A percentile compares a stretch with the other conserved stretches of the same genome.
phyloP scores from a whole-genome alignment of 1,140 invertebrate species.

The Drosophila chauvacae region DNA sequence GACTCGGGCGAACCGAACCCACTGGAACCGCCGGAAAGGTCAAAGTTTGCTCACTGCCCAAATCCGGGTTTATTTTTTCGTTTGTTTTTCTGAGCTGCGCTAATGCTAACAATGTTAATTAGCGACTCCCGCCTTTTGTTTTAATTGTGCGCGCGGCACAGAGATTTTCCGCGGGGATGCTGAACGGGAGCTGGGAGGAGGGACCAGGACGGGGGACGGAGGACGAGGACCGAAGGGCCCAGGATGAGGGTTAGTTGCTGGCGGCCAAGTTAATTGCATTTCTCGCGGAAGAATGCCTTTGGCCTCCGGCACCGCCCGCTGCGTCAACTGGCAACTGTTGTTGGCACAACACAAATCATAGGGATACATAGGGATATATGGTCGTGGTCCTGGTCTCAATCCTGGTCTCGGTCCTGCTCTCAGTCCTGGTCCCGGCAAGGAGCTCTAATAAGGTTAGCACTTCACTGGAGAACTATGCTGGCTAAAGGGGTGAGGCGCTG shows the following conservation, averaged over 20 bases:
- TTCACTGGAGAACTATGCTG: slow-evolving; percentile 66
- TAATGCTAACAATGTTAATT: slow-evolving; percentile 68
- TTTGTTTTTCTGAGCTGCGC: slow-evolving; percentile 21
- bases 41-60: slow-evolving; percentile 38
- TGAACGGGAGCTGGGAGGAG: background rate
- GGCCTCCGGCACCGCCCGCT: slow-evolving; percentile 40
- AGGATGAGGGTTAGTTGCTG: slow-evolving; percentile 33
- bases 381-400: background rate
- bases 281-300: slow-evolving; percentile 70
- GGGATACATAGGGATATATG: slow-evolving; percentile 18
- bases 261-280: slow-evolving; percentile 72
- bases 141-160: slow-evolving; percentile 45
- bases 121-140: slow-evolving; percentile 52
- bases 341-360: slow-evolving; percentile 79
- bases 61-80: slow-evolving; percentile 10
- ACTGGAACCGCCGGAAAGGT: slow-evolving; percentile 18
- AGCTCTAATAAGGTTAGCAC: slow-evolving; percentile 71
- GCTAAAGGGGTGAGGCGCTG: slow-evolving; percentile 31
- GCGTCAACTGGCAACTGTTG: slow-evolving; percentile 62
- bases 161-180: slow-evolving; percentile 37
- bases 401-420: background rate
- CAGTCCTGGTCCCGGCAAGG: background rate
- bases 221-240: background rate
- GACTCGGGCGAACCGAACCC: background rate
- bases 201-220: background rate